phyloP scores from a whole-genome alignment of 2,888 invertebrate genomes.

The Lasioglossum calceatum region DNA sequence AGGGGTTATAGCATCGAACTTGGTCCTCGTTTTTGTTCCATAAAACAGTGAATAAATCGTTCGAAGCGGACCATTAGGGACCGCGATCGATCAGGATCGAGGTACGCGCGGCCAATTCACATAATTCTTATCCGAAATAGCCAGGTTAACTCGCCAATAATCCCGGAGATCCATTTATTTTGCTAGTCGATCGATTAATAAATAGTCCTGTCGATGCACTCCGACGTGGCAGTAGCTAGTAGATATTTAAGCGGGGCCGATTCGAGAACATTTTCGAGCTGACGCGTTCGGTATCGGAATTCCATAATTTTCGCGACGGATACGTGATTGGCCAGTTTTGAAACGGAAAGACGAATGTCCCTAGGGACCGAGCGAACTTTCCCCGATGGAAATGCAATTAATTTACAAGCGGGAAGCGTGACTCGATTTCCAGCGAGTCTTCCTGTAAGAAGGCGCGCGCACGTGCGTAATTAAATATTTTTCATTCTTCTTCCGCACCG shows the following conservation, averaged over 20 bases:
- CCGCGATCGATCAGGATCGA: slow-evolving; percentile 27
- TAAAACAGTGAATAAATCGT: neutral
- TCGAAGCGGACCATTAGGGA: neutral
- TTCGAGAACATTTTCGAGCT: neutral
- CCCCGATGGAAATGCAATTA: slow-evolving; percentile 13
- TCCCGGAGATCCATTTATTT: slow-evolving; percentile 46
- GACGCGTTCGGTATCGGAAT: neutral
- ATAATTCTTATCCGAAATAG: slow-evolving; percentile 37
- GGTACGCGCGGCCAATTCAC: slow-evolving; percentile 1
- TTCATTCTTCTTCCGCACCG: neutral
- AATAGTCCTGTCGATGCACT: slow-evolving; percentile 9
- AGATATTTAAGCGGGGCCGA: neutral
- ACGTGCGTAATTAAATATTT: slow-evolving; percentile 2
- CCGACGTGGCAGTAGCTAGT: neutral
- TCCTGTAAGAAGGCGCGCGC: neutral
- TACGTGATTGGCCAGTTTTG: slow-evolving; percentile 6
- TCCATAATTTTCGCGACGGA: neutral
- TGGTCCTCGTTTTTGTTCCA: too few relatives aligned
- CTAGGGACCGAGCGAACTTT: neutral
- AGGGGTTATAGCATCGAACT: too few relatives aligned
- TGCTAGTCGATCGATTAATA: slow-evolving; percentile 37
- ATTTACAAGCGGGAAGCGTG: neutral
- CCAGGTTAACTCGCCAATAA: slow-evolving; percentile 30
- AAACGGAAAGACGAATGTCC: neutral
- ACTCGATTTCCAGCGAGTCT: neutral